phyloP scores from a whole-genome alignment of 2,797 vertebrate genomes.

The Merluccius polli region DNA sequence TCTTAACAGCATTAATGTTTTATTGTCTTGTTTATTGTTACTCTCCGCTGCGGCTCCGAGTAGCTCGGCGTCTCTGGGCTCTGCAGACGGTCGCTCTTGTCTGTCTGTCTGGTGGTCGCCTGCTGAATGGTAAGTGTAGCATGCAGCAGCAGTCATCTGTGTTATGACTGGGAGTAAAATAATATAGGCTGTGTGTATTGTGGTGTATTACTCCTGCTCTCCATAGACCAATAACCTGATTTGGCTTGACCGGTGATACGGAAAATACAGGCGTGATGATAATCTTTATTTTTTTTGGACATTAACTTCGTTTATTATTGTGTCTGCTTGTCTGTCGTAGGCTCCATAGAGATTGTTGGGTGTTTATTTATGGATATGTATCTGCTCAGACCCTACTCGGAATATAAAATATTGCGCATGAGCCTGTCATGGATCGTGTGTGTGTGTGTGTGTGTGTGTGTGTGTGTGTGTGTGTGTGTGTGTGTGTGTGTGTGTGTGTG shows the following conservation, averaged over 20 bases:
- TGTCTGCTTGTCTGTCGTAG: not conserved
- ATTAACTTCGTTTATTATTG: not conserved
- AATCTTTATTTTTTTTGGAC: not conserved
- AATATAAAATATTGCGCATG: not conserved
- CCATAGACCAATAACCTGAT: not conserved
- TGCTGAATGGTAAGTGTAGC: not conserved
- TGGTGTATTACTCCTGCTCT: not conserved
- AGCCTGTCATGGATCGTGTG: slow-evolving; percentile 2
- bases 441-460: not conserved
- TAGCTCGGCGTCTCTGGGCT: slow-evolving; percentile 26
- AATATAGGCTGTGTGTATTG: not conserved
- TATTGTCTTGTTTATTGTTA: slow-evolving; percentile 20
- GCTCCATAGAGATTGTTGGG: not conserved
- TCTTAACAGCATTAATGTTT: not conserved
- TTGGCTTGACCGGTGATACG: not conserved
- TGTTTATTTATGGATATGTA: no score
- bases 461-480: slow-evolving; percentile 13
- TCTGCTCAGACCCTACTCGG: not conserved
- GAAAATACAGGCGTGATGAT: not conserved
- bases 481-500: slow-evolving; percentile 5
- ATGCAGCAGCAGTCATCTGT: slow-evolving; percentile 33
- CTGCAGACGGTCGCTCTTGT: slow-evolving; percentile 19
- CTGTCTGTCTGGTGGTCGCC: slow-evolving; percentile 31
- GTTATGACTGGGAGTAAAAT: slow-evolving; percentile 14
- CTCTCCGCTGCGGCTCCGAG: slow-evolving; percentile 24